Evolutionary conservation across 2,888 invertebrate species (phyloP).

Genomic region (Esperia sulphurella): DNA sequence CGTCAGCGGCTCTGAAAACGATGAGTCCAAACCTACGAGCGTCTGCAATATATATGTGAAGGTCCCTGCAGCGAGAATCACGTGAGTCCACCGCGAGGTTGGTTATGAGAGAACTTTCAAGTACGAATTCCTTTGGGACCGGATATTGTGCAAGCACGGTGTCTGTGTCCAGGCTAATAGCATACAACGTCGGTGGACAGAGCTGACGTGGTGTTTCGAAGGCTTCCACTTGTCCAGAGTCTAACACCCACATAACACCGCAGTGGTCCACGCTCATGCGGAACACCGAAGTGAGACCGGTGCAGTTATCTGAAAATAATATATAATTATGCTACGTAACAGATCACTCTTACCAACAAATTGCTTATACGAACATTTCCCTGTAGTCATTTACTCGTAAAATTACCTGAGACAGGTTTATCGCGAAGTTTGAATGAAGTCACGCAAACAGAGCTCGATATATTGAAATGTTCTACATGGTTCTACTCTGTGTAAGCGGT

Average conservation of each 20-base stretch:
- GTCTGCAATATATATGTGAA: constrained; percentile 84
- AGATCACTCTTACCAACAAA: neutral
- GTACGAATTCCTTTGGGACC: constrained; percentile 82
- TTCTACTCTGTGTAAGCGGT: too few species aligned
- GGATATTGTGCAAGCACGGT: constrained; percentile 80
- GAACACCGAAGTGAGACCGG: constrained; percentile 87
- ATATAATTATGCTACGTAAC: neutral
- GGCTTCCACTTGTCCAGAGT: constrained; percentile 87
- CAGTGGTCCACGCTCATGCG: constrained; percentile 88
- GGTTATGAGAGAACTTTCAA: constrained; percentile 83
- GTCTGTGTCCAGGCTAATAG: constrained; percentile 86
- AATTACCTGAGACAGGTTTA: too few species aligned
- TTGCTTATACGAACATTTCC: too few species aligned
- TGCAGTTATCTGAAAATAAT: constrained; percentile 61
- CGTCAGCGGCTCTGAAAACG: constrained; percentile 80
- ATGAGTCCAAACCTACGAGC: constrained; percentile 83
- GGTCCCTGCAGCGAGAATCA: constrained; percentile 79
- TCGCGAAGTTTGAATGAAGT: too few species aligned
- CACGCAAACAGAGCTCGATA: too few species aligned
- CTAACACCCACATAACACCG: constrained; percentile 88
- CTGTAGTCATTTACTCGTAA: too few species aligned
- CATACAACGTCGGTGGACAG: constrained; percentile 86
- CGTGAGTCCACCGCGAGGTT: constrained; percentile 84
- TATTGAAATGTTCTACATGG: too few species aligned
- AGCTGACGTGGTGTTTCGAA: constrained; percentile 82